Conservation (phyloP, 2,888 invertebrate species). For the Drosophila maculinotata region DNA sequence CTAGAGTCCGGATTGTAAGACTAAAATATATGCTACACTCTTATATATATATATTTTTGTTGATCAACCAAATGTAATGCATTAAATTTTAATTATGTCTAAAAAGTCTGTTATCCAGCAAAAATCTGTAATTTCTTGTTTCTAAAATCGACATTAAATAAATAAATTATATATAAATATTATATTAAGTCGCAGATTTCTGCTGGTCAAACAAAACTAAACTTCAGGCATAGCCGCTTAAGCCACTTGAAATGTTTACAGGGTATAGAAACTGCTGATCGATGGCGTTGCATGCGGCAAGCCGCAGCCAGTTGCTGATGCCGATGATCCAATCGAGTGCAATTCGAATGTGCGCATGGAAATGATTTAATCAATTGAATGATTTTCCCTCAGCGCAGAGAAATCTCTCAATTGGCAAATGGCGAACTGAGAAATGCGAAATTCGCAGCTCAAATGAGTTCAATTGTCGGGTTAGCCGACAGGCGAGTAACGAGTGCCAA, state of each 20-base stretch:
- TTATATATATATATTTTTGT: not conserved
- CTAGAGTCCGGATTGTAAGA: not conserved
- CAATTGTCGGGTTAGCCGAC: constrained; percentile 60
- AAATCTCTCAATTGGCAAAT: constrained; percentile 63
- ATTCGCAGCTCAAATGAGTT: constrained; percentile 70
- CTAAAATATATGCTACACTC: not conserved
- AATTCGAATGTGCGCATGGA: constrained; percentile 50
- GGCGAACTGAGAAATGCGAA: constrained; percentile 23
- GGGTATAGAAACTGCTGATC: constrained; percentile 7
- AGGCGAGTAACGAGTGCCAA: constrained; percentile 7
- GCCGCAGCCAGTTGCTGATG: not conserved
- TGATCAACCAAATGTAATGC: no score
- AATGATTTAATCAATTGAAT: constrained; percentile 71
- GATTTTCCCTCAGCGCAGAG: constrained; percentile 37
- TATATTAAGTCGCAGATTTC: no score
- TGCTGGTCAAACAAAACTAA: no score
- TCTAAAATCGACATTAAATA: no score
- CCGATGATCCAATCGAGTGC: constrained; percentile 56
- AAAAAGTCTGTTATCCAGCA: no score
- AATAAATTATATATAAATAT: no score
- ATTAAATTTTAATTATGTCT: no score
- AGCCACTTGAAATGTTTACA: not conserved
- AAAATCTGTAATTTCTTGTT: no score
- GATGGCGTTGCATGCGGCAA: constrained; percentile 13
- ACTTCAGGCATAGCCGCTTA: not conserved